Conservation (phyloP, 2,888 invertebrate genomes). For the Callyntrura sp. region DNA sequence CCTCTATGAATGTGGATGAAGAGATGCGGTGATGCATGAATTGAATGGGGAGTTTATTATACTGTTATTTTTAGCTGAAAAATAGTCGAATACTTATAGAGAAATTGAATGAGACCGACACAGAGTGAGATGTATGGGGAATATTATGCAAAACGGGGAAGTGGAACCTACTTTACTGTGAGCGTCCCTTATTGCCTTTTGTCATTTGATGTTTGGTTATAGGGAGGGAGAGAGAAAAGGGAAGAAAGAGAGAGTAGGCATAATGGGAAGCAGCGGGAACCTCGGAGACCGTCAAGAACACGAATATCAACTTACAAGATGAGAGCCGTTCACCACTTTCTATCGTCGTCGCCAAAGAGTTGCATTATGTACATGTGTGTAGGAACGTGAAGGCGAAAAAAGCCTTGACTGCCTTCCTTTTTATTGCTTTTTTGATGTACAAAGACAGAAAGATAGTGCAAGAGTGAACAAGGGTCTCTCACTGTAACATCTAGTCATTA, state of each 20-base stretch:
- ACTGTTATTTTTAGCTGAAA: slow-evolving; percentile 57
- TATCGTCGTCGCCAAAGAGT: not conserved
- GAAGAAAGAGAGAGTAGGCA: slow-evolving; percentile 2
- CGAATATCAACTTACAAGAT: slow-evolving; percentile 76
- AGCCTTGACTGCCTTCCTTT: slow-evolving; percentile 41
- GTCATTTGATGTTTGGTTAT: slow-evolving; percentile 62
- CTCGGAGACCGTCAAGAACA: slow-evolving; percentile 68
- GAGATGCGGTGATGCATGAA: slow-evolving; percentile 58
- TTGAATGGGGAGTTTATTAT: slow-evolving; percentile 66
- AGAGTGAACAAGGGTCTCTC: slow-evolving; percentile 46
- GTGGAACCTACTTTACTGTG: slow-evolving; percentile 68
- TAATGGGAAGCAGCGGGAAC: slow-evolving; percentile 58
- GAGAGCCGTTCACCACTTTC: slow-evolving; percentile 50
- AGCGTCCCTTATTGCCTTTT: slow-evolving; percentile 63
- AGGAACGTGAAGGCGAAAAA: slow-evolving; percentile 21
- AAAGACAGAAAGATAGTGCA: not conserved
- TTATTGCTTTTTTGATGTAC: slow-evolving; percentile 38
- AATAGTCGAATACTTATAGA: slow-evolving; percentile 37
- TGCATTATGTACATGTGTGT: not conserved
- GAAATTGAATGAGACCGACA: slow-evolving; percentile 24
- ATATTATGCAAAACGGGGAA: slow-evolving; percentile 42
- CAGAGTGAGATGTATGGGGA: not conserved
- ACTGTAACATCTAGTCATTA: slow-evolving; percentile 42
- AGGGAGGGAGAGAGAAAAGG: not conserved
- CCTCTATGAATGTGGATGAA: not conserved